These are phyloP conservation scores for Choreutis nemorana DNA, from an alignment of 2,888 invertebrate genomes.

Conservation along the genomic window DNA sequence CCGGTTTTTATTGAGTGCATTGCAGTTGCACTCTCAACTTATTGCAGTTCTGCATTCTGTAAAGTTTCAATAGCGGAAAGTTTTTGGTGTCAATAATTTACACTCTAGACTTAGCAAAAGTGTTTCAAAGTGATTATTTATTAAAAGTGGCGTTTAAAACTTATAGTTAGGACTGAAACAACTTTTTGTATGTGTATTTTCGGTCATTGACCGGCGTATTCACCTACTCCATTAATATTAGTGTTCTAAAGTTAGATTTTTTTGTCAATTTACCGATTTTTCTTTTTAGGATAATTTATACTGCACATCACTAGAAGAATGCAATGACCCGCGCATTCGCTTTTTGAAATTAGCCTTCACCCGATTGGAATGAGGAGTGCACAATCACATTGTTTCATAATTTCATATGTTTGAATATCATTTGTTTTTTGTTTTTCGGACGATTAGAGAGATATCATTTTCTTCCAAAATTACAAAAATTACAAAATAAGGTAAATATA, in stretches of 20 bases:
- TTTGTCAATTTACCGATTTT: conserved; percentile 43
- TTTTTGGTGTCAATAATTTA: conserved; percentile 40
- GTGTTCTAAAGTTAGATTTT: conserved; percentile 38
- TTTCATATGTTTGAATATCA: conserved; percentile 66
- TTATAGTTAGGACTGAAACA: conserved; percentile 47
- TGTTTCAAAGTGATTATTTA: conserved; percentile 49
- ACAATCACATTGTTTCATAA: conserved; percentile 62
- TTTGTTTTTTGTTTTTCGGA: conserved; percentile 68
- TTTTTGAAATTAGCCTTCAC: conserved; percentile 58
- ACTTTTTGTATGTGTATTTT: conserved; percentile 59
- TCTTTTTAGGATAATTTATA: conserved; percentile 43
- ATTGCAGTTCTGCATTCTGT: conserved; percentile 63
- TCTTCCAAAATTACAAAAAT: conserved; percentile 67
- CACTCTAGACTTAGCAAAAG: conserved; percentile 39
- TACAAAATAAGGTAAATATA: conserved; percentile 63
- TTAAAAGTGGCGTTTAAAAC: conserved; percentile 48
- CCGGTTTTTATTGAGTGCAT: conserved; percentile 66
- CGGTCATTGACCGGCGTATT: conserved; percentile 66
- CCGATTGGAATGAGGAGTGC: conserved; percentile 65
- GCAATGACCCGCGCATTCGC: conserved; percentile 54
- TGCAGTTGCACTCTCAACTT: conserved; percentile 67
- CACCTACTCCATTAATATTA: conserved; percentile 52
- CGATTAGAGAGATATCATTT: conserved; percentile 61
- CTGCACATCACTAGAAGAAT: conserved; percentile 55
- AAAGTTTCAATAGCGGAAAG: conserved; percentile 62